Base-by-base conservation (phyloP, 2,797 vertebrate species). In the Carapus acus region DNA sequence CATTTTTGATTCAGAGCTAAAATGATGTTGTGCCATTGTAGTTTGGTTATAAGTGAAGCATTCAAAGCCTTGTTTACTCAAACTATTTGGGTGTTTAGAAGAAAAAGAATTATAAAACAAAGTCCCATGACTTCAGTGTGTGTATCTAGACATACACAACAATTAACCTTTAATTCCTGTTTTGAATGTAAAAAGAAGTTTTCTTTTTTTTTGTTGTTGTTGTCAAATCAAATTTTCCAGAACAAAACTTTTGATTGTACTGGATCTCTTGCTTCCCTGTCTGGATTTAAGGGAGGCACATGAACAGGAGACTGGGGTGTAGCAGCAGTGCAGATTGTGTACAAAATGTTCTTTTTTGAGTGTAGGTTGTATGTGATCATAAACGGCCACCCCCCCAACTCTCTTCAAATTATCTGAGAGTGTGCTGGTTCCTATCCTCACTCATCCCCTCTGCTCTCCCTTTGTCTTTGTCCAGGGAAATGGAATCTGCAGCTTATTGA, bases 401-500 rank as follows among this genome's bases (percentile, higher is more conserved):
- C 83, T 78, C 82, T 62, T 9, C 72, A 64, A 36, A 71, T 80
- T 80, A 83, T 78, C 82, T 62, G 75, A 68, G 79, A 80, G 74
- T 77, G 53, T 64, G 63, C 71, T 63, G 62, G 63, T 76, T 74
- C 76, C 72, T 79, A 56, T 58, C 61, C 43, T 65, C 69, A 22
- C 49, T 76, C 73, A 47, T 64, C 43, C 40, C 65, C 60, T 59
- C 64, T 50, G 51, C 67, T 78, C 62, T 57, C 47, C 58, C 62
- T 70, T 56, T 65, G 73, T 86, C 87, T 89, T 86, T 86, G 83
- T 84, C 85, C 78, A 79, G 87, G 88, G 85, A 91, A 90, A 90
- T 86, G 78, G 86, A 90, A 88, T 89, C 78, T 84, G 84, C 86
- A 85, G 86, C 85, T 88, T 86, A 81, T 85, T 90, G 90, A 88